Conservation (phyloP, 2,113 vertebrate genomes). For the Gymnocephalus cernua region DNA sequence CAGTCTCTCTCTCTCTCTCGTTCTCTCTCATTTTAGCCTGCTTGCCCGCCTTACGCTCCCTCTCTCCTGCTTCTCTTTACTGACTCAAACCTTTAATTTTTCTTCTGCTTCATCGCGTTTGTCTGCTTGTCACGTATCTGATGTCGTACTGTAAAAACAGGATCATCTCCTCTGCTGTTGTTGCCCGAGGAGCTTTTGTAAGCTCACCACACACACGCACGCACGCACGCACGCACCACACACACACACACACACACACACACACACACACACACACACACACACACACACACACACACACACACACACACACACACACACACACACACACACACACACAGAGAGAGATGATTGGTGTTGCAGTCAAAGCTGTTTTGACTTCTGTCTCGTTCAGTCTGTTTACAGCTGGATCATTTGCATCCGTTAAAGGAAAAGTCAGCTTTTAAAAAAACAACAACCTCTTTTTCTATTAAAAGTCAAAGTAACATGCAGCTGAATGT, state of each 20-base stretch:
- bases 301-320: slow-evolving; percentile 25
- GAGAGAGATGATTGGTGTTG: slow-evolving; percentile 12
- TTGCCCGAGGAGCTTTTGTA: slow-evolving; percentile 43
- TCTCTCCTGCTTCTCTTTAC: slow-evolving; percentile 1
- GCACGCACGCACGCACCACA: slow-evolving; percentile 24
- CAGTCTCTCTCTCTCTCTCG: not conserved
- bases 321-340: slow-evolving; percentile 34
- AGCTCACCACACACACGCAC: slow-evolving; percentile 22
- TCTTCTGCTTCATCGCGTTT: slow-evolving; percentile 47
- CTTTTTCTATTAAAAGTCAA: not conserved
- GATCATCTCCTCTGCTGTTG: slow-evolving; percentile 54
- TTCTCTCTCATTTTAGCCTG: not conserved
- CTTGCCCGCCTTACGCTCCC: not conserved
- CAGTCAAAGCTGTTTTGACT: slow-evolving; percentile 47
- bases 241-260: slow-evolving; percentile 23
- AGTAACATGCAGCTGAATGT: not conserved
- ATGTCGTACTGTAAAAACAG: slow-evolving; percentile 59
- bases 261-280: slow-evolving; percentile 33
- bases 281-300: slow-evolving; percentile 15
- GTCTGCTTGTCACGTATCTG: slow-evolving; percentile 48
- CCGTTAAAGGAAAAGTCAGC: not conserved
- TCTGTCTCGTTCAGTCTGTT: slow-evolving; percentile 53
- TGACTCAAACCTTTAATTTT: slow-evolving; percentile 54
- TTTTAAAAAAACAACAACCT: not conserved
- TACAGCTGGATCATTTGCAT: slow-evolving; percentile 37